These are phyloP conservation scores for Amorpha juglandis DNA, from an alignment of 2,888 invertebrate species.

Conservation along the genomic window DNA sequence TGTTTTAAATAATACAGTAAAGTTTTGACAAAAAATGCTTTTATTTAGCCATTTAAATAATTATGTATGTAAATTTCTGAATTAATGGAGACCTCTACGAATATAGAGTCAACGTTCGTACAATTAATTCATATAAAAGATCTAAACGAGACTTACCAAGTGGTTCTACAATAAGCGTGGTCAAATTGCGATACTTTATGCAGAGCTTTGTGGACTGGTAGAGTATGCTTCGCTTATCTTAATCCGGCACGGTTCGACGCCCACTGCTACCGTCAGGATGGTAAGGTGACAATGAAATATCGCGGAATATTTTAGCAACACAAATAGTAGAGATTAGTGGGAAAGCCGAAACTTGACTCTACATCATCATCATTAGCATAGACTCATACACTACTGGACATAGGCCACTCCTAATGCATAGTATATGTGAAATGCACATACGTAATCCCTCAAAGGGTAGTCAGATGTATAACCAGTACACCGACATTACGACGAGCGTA, in stretches of 20 bases:
- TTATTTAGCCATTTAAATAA: neutral
- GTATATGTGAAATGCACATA: no score
- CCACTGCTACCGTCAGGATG: constrained; percentile 61
- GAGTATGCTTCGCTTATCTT: constrained; percentile 51
- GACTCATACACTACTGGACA: no score
- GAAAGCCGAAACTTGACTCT: no score
- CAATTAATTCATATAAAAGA: neutral
- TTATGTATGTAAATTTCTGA: neutral
- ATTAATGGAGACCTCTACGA: neutral
- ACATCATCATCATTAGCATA: no score
- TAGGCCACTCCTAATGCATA: no score
- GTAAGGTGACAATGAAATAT: constrained; percentile 25
- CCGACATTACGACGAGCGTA: no score
- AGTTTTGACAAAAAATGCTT: neutral
- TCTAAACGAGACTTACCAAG: neutral
- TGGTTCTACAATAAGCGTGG: no score
- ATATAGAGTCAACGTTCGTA: neutral
- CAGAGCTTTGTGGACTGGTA: constrained; percentile 37
- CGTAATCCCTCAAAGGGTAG: no score
- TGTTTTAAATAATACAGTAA: no score
- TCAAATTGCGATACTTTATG: constrained; percentile 9
- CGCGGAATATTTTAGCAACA: neutral
- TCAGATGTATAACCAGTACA: no score
- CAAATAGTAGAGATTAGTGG: neutral
- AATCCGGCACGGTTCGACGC: constrained; percentile 59